phyloP scores from a whole-genome alignment of 2,113 vertebrate genomes.

The Eurystomus gularis region DNA sequence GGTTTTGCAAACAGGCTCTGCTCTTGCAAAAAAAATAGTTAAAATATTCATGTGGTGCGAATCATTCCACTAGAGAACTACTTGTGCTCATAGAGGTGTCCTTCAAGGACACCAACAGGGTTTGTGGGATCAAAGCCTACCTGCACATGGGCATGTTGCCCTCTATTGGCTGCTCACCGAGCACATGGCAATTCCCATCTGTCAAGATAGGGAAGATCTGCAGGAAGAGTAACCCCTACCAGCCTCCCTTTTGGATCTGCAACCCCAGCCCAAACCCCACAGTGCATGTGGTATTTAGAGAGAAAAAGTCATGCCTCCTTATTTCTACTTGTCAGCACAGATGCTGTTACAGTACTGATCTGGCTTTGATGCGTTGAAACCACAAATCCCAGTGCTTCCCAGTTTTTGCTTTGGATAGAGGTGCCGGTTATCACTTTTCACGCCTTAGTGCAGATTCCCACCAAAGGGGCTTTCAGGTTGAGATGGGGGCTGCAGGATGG shows the following conservation, averaged over 20 bases:
- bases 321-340: not conserved
- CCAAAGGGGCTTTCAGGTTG: not conserved
- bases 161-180: conserved; percentile 34
- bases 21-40: not conserved
- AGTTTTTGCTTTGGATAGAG: not conserved
- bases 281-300: rapidly evolving
- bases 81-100: not conserved
- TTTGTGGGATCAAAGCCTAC: not conserved
- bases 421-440: not conserved
- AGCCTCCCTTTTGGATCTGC: not conserved
- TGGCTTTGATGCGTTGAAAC: not conserved
- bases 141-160: conserved; percentile 42
- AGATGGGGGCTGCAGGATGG: not conserved
- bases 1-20: not conserved
- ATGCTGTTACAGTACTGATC: not conserved
- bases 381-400: not conserved
- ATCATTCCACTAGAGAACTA: not conserved
- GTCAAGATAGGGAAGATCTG: not conserved
- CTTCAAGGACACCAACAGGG: not conserved
- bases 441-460: not conserved
- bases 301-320: not conserved
- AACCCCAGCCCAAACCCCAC: not conserved
- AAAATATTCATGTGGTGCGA: not conserved
- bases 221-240: not conserved
- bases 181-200: not conserved